These are phyloP conservation scores for Cosmia pyralina DNA, from an alignment of 2,888 invertebrate species.

Conservation along the genomic window DNA sequence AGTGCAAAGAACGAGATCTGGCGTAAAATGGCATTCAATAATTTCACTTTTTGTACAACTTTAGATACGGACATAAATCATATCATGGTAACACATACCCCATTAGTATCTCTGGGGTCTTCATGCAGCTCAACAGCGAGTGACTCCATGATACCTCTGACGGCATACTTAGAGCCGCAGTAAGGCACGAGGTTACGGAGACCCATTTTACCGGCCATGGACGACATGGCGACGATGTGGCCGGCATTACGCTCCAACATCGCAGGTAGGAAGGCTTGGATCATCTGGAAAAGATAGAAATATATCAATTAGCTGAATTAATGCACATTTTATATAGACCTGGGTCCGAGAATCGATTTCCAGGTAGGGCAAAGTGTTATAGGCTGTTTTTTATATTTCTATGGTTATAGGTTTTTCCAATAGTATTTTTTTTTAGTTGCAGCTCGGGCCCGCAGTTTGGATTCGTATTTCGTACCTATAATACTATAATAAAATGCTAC, in stretches of 20 bases:
- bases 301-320: too few relatives aligned
- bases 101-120: constrained; percentile 80
- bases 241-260: constrained; percentile 93
- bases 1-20: too few relatives aligned
- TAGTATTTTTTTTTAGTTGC: not conserved
- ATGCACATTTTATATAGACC: too few relatives aligned
- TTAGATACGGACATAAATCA: too few relatives aligned
- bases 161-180: constrained; percentile 95
- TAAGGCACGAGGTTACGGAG: constrained; percentile 94
- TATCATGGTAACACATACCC: constrained; percentile 67
- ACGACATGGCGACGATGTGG: constrained; percentile 93
- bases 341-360: too few relatives aligned
- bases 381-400: too few relatives aligned
- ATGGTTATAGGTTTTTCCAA: not conserved
- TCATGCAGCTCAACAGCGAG: constrained; percentile 93
- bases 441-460: too few relatives aligned
- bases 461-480: too few relatives aligned
- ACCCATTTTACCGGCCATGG: constrained; percentile 94
- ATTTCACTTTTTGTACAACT: too few relatives aligned
- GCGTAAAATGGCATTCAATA: too few relatives aligned
- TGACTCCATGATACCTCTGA: constrained; percentile 95
- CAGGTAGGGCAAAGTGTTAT: not conserved
- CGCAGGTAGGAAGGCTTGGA: constrained; percentile 93
- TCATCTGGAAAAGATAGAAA: constrained; percentile 81
- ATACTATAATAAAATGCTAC: too few relatives aligned